A percentile compares a stretch with the other conserved stretches of the same genome.
Conservation (phyloP, 2,888 invertebrate species). For the Artemia sinica region DNA sequence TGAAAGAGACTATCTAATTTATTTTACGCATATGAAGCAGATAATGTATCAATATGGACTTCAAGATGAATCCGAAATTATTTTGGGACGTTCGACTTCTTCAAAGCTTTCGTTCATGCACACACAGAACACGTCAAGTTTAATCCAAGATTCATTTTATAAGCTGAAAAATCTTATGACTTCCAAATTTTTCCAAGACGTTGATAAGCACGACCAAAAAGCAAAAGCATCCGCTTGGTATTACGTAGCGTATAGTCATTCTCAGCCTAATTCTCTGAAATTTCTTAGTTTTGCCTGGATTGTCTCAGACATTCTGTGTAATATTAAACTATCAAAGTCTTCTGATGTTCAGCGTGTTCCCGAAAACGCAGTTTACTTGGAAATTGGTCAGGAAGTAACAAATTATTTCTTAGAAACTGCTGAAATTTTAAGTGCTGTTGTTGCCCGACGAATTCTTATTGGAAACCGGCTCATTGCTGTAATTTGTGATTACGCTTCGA, state of each 20-base stretch:
- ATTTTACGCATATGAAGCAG: slow-evolving; percentile 5
- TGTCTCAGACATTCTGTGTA: slow-evolving; percentile 14
- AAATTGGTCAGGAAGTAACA: background rate
- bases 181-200: background rate
- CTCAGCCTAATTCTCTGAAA: background rate
- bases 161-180: background rate
- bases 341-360: background rate
- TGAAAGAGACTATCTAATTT: background rate
- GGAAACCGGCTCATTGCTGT: background rate
- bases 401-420: background rate
- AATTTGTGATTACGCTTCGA: background rate
- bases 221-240: slow-evolving; percentile 17
- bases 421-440: background rate
- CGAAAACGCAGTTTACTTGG: background rate
- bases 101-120: background rate
- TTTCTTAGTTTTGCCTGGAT: slow-evolving; percentile 16
- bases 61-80: slow-evolving; percentile 12
- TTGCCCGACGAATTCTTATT: background rate
- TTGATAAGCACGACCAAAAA: background rate
- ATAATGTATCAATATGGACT: slow-evolving; percentile 15
- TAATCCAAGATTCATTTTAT: slow-evolving; percentile 13
- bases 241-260: slow-evolving; percentile 8
- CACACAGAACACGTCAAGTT: background rate
- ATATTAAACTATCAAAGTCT: background rate
- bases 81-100: background rate